Evolutionary conservation across 2,888 invertebrate genomes (phyloP).

Genomic region (Helicoverpa assulta): DNA sequence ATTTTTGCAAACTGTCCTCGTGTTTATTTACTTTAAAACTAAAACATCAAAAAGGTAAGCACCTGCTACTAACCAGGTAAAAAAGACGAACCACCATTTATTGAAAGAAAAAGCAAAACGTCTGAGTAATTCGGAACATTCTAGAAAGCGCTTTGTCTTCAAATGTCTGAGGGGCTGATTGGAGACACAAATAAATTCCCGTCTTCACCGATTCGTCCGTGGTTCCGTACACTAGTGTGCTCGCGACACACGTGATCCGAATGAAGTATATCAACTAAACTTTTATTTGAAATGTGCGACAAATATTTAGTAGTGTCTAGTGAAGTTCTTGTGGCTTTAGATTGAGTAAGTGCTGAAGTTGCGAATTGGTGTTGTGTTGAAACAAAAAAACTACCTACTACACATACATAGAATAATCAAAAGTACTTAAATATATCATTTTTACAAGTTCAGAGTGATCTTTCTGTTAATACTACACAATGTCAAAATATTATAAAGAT

Average conservation of each 20-base stretch:
- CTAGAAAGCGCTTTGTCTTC: constrained; percentile 79
- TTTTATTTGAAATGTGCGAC: constrained; percentile 62
- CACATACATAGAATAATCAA: no score
- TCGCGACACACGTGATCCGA: constrained; percentile 69
- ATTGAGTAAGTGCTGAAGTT: constrained; percentile 4
- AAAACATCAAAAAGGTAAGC: background rate
- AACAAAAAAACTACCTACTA: background rate
- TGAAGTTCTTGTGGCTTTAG: constrained; percentile 29
- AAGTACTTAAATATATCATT: no score
- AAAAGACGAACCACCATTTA: constrained; percentile 14
- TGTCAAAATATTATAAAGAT: no score
- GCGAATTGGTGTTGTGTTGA: background rate
- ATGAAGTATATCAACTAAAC: constrained; percentile 57
- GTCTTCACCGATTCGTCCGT: constrained; percentile 69
- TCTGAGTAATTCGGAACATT: constrained; percentile 64
- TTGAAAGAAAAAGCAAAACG: constrained; percentile 48
- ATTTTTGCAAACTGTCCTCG: no score
- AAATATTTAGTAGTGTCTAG: constrained; percentile 56
- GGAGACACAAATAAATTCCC: constrained; percentile 84
- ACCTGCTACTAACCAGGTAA: background rate
- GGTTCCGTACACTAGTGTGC: constrained; percentile 50
- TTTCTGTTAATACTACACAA: no score
- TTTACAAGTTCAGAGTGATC: no score
- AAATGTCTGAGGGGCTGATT: constrained; percentile 79
- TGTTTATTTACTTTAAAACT: background rate